Evolutionary conservation across 2,797 vertebrate species (phyloP), one percentile per base, ranked within the genome.

Genomic region (Scolopax bukidnonensis): DNA sequence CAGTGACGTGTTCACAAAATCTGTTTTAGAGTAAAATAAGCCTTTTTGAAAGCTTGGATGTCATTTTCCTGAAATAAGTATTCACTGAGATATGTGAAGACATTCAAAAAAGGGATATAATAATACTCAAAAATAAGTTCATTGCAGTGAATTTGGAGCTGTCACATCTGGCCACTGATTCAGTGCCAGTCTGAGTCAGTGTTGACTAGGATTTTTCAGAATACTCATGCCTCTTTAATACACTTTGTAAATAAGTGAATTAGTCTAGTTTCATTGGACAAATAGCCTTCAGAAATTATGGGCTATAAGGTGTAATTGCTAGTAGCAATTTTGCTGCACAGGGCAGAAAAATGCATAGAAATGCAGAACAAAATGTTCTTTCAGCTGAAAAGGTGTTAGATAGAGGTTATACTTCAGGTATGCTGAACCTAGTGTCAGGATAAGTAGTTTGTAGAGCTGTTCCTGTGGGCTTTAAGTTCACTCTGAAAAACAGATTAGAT

Each of bases 11-110:
- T 77, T 93, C 82, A 60, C 20, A 16, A 64, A 75, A 33, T 53
- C 87, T 86, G 12, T 69, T 90, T 93, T 0, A 0, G 38, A 64
- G 65, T 80, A 41, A 95, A 83, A 83, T 68, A 80, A 83, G 23
- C 47, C 59, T 87, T 82, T 92, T 56, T 67, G 77, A 92, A 92
- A 93, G 77, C 48, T 60, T 87, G 48, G 77, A 67, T 87, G 36
- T 77, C 1, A 30, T 94, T 90, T 80, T 81, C 36, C 27, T 64
- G 38, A 4, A 76, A 13, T 59, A 69, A 87, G 38, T 84, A 65
- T 77, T 83, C 40, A 30, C n/a, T 64, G 78, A 89, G 71, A 28
- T 76, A 51, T 1, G 2, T 60, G n/a, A 59, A 84, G 79, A 38
- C 18, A 47, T 70, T 90, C 8, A 56, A 15, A 57, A 70, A 59